Conservation (phyloP, 2,113 vertebrate genomes). For the Tragelaphus strepsiceros region DNA sequence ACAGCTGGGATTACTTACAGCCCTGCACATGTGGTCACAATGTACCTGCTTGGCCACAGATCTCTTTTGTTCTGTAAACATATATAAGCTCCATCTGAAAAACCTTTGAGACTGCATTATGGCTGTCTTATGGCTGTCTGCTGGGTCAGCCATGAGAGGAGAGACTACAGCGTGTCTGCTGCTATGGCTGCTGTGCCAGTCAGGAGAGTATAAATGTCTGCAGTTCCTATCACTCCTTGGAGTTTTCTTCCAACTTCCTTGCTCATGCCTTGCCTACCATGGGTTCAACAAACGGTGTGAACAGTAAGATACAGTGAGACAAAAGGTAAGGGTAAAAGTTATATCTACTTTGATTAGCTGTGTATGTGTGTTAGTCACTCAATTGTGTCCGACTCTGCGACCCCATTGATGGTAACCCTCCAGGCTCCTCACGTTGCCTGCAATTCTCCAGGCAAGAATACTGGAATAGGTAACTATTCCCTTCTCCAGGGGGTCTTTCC, state of each 20-base stretch:
- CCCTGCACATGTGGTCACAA: neutral
- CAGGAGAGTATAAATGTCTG: neutral
- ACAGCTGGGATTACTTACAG: neutral
- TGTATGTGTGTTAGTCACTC: neutral
- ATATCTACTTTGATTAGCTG: neutral
- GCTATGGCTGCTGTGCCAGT: neutral
- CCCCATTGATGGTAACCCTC: neutral
- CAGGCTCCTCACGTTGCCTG: neutral
- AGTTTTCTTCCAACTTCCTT: neutral
- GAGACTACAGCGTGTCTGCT: neutral
- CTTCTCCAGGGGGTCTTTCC: neutral
- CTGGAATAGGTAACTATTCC: neutral
- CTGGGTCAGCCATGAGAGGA: neutral
- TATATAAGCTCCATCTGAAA: neutral
- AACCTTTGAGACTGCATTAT: accelerated
- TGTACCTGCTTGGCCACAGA: neutral
- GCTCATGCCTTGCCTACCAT: neutral
- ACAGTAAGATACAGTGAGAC: neutral
- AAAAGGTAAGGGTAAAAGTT: neutral
- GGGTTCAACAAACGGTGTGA: neutral
- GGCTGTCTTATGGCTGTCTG: neutral
- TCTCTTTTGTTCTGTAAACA: neutral
- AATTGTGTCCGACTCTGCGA: accelerated
- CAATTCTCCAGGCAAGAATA: neutral
- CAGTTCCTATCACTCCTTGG: neutral